A percentile compares a stretch with the other conserved stretches of the same genome.
These are phyloP conservation scores for Acleris literana DNA, from an alignment of 2,888 invertebrate species.

Conservation along the genomic window DNA sequence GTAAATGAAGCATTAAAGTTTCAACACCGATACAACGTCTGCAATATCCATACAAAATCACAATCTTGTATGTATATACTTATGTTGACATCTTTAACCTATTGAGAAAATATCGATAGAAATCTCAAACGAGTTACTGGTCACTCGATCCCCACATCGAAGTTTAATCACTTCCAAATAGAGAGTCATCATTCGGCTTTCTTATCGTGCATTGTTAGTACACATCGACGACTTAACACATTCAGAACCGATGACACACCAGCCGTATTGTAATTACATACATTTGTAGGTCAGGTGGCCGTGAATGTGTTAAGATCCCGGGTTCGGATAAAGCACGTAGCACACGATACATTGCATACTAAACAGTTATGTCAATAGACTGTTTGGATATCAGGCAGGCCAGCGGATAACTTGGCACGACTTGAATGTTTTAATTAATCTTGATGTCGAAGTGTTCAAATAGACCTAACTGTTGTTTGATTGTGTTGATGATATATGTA, in stretches of 20 bases:
- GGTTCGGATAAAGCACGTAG: constrained; percentile 32
- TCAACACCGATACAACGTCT: no score
- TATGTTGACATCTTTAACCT: not conserved
- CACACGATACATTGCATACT: constrained; percentile 28
- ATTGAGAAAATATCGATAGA: not conserved
- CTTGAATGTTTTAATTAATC: constrained; percentile 23
- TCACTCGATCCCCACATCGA: not conserved
- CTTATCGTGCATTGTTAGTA: constrained; percentile 8
- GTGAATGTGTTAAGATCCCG: constrained; percentile 3
- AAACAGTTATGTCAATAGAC: constrained; percentile 34
- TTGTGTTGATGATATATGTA: not conserved
- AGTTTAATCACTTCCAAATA: constrained; percentile 8
- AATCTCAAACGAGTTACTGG: not conserved
- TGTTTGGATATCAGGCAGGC: constrained; percentile 3
- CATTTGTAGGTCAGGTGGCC: no score
- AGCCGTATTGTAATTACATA: no score
- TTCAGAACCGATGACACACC: no score
- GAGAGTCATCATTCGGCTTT: constrained; percentile 8
- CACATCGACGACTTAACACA: constrained; percentile 8
- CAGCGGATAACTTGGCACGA: not conserved
- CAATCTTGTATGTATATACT: not conserved
- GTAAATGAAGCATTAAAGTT: no score
- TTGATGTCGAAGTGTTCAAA: not conserved
- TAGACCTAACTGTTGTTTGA: constrained; percentile 12
- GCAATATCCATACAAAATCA: no score